Evolutionary conservation across 2,797 vertebrate species (phyloP), one percentile per base, ranked within the genome.

Genomic region (Ammospiza maritima): DNA sequence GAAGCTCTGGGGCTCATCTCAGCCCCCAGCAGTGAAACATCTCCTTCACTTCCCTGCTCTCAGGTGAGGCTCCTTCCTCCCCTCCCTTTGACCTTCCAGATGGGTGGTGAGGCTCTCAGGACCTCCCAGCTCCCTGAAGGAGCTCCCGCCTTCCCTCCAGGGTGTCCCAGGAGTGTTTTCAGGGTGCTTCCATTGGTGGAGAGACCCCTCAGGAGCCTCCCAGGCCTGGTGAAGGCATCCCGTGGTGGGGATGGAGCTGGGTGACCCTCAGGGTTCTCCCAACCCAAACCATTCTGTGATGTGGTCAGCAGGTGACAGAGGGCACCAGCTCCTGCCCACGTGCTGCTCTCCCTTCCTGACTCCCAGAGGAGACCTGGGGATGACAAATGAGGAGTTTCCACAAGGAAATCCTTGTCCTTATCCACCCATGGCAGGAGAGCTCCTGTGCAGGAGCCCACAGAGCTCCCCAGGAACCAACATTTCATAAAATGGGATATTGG

Each of bases 341-440:
- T 1, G 20, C 75, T 83, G 54, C 34, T 69, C 32, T 51, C 34
- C 61, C 12, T 5, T 2, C 38, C n/a, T 38, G 26, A 64, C 48
- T 9, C 56, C 67, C 60, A 54, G 20, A 45, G 75, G 18, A 56
- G 10, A 29, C 12, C 44, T 36, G 11, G 8, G 27, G 20, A 21
- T 27, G 50, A 23, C 15, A 16, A 40, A 6, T 2, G 20, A 73
- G 56, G 51, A 69, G 7, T 1, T 1, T 23, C 34, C 34, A n/a
- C 16, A 7, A 61, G 53, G 75, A 83, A 73, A 73, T 23, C 32
- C 30, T 56, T 51, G 47, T 71, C 22, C 54, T 74, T 16, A 4
- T 5, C 34, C 1, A 0, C 3, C n/a, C 23, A 0, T 0, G 22
- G 54, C 34, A 77, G 57, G 18, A 62, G 48, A 47, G 32, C 22